Percentiles rank a stretch among this genome's conserved stretches.
Evolutionary conservation across 2,797 vertebrate genomes (phyloP).

Genomic region (Aselliscus stoliczkanus): DNA sequence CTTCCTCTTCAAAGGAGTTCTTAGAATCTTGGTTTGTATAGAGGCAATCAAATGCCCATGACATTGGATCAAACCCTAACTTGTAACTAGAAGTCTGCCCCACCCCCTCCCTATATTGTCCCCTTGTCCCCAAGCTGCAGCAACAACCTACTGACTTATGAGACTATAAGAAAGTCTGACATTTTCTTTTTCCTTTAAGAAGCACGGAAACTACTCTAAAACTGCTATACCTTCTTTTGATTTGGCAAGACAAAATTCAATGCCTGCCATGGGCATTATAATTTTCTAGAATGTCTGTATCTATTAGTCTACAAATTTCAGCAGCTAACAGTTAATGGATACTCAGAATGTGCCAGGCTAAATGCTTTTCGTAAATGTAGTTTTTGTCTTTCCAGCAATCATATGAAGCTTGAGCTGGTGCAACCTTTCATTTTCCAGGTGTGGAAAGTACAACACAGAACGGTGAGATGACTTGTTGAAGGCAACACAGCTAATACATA

Average conservation of each 20-base stretch:
- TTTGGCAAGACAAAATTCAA: not conserved
- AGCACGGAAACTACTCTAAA: not conserved
- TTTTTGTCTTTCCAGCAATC: not conserved
- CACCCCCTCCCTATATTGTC: rapidly evolving
- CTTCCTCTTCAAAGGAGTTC: not conserved
- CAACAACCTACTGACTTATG: not conserved
- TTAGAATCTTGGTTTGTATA: not conserved
- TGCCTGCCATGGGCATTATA: not conserved
- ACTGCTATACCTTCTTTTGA: not conserved
- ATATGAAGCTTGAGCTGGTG: not conserved
- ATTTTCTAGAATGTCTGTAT: not conserved
- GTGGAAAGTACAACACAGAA: not conserved
- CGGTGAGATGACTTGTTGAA: not conserved
- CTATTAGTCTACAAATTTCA: not conserved
- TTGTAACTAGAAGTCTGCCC: not conserved
- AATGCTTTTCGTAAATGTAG: not conserved
- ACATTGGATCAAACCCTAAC: not conserved
- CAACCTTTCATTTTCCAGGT: not conserved
- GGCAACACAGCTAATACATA: not conserved
- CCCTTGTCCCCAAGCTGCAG: not conserved
- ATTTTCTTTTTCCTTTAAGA: not conserved
- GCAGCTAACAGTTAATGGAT: not conserved
- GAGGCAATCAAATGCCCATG: not conserved
- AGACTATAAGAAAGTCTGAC: not conserved
- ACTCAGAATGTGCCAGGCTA: not conserved